Evolutionary conservation across 2,797 vertebrate species (phyloP).

Genomic region (Triplophysa bombifrons): DNA sequence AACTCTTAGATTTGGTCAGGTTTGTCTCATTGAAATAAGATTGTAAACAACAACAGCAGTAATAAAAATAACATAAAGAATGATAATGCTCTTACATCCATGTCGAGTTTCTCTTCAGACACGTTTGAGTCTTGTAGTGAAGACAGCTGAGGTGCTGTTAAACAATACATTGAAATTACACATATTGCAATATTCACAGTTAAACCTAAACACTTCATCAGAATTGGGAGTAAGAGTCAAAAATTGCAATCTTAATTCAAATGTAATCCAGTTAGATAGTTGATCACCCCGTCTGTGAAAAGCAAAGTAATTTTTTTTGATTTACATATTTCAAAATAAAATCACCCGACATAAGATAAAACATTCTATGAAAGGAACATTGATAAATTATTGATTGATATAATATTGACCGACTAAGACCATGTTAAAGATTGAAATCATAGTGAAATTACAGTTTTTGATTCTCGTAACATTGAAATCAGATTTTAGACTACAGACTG

Average conservation of each 20-base stretch:
- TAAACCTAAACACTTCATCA: background rate
- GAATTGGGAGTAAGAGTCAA: background rate
- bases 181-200: background rate
- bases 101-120: background rate
- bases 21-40: background rate
- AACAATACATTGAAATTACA: background rate
- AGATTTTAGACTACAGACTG: too few species aligned
- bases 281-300: too few species aligned
- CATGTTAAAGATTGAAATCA: background rate
- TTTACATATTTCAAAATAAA: too few species aligned
- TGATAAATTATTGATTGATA: too few species aligned
- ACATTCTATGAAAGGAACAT: too few species aligned
- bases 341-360: too few species aligned
- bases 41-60: background rate
- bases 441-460: too few species aligned
- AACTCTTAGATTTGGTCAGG: too few species aligned
- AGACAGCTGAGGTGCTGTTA: background rate
- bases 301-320: too few species aligned
- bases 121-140: too few species aligned
- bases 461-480: too few species aligned
- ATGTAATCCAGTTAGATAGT: background rate
- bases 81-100: background rate
- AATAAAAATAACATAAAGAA: background rate
- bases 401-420: too few species aligned
- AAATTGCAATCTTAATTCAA: background rate